These are phyloP conservation scores for Hemibagrus guttatus DNA, from an alignment of 2,797 vertebrate genomes.

Conservation along the genomic window DNA sequence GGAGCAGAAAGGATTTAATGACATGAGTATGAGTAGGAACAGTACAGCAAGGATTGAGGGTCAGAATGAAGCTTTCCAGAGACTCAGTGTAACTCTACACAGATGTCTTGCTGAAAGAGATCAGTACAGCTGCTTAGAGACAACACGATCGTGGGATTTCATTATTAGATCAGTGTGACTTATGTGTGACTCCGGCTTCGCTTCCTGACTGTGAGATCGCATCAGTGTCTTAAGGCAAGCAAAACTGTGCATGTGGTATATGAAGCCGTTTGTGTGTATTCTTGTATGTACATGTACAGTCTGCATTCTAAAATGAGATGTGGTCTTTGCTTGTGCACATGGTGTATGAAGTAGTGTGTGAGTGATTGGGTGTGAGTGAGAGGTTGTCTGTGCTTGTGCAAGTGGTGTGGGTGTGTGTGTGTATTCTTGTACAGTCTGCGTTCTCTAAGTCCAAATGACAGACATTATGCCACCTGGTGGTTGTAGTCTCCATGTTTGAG, in stretches of 20 bases:
- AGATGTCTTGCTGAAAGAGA: not conserved
- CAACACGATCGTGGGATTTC: not conserved
- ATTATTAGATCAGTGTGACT: not conserved
- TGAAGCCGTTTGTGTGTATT: no score
- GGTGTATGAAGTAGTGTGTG: no score
- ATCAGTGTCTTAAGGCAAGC: not conserved
- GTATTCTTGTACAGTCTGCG: not conserved
- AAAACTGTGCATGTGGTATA: not conserved
- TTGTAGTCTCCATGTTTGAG: not conserved
- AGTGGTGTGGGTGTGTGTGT: no score
- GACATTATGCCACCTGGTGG: constrained; percentile 31
- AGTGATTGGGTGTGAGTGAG: no score
- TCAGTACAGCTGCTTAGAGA: not conserved
- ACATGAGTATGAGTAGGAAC: not conserved
- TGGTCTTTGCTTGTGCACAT: no score
- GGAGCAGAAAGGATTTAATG: constrained; percentile 3
- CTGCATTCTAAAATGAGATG: no score
- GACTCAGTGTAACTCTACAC: not conserved
- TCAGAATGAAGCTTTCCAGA: not conserved
- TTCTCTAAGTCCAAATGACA: not conserved
- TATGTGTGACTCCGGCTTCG: not conserved
- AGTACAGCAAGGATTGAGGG: not conserved
- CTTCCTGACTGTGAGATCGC: not conserved
- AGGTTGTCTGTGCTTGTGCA: no score
- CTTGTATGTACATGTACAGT: not conserved